Conservation (phyloP, 2,888 invertebrate genomes). For the Podabrus alpinus region DNA sequence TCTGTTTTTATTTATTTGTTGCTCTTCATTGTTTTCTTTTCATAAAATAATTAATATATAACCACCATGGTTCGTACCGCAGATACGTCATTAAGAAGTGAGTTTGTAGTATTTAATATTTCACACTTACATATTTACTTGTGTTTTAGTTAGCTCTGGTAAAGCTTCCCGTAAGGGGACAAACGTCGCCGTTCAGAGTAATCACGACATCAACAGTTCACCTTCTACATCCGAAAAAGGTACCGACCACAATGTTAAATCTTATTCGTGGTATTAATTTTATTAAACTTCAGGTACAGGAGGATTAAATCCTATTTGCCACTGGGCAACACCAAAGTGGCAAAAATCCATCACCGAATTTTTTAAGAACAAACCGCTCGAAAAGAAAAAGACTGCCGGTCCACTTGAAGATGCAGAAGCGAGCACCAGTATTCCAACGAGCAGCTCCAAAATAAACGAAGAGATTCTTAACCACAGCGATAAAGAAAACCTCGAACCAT, state of each 20-base stretch:
- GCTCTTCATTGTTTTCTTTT: not conserved
- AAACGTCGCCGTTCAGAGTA: not conserved
- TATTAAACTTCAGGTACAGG: conserved; percentile 22
- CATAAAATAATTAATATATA: not conserved
- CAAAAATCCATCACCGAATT: conserved; percentile 62
- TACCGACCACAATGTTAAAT: not conserved
- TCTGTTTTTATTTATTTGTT: not conserved
- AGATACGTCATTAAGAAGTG: conserved; percentile 23
- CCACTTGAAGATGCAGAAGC: not conserved
- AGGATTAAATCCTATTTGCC: conserved; percentile 61
- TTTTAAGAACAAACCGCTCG: conserved; percentile 41
- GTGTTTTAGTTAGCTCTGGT: conserved; percentile 36
- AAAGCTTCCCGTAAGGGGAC: conserved; percentile 36
- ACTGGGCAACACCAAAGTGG: conserved; percentile 62
- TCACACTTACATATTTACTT: not conserved
- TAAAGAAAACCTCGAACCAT: not conserved
- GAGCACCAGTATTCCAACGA: not conserved
- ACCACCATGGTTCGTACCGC: conserved; percentile 26
- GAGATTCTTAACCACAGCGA: not conserved
- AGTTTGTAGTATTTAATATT: not conserved
- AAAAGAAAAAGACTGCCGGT: not conserved
- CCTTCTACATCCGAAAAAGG: conserved; percentile 12
- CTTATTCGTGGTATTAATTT: not conserved
- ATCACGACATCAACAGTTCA: not conserved
- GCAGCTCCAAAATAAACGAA: not conserved